A percentile compares a stretch with the other conserved stretches of the same genome.
phyloP scores from a whole-genome alignment of 2,113 vertebrate species.

The Salvator merianae region DNA sequence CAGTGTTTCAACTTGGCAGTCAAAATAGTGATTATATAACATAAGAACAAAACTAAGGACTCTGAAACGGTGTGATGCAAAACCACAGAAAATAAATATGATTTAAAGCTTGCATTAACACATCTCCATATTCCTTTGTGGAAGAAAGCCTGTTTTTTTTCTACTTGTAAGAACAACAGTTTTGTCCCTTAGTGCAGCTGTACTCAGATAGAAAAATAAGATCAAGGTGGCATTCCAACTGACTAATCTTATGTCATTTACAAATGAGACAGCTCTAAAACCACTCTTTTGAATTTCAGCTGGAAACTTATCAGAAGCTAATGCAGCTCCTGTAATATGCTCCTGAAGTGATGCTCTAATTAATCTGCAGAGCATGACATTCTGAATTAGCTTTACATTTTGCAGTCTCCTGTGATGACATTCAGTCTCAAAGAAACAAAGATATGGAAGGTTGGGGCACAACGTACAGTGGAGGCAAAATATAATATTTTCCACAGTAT shows the following conservation, averaged over 20 bases:
- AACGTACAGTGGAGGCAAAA: fast-evolving
- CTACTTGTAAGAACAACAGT: not conserved
- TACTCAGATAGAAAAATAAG: not conserved
- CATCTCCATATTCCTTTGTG: not conserved
- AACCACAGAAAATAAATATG: not conserved
- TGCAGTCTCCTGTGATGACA: not conserved
- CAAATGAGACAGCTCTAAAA: conserved; percentile 14
- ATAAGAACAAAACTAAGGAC: not conserved
- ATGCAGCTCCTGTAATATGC: fast-evolving
- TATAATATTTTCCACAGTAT: not conserved
- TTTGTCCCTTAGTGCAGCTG: not conserved
- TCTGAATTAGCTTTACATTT: not conserved
- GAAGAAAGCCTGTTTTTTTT: not conserved
- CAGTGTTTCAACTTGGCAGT: not conserved
- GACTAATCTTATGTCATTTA: not conserved
- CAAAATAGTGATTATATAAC: not conserved
- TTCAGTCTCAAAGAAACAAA: not conserved
- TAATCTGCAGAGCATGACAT: not conserved
- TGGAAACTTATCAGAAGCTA: not conserved
- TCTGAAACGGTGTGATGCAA: not conserved
- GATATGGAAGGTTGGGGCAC: not conserved
- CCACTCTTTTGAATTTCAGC: conserved; percentile 4
- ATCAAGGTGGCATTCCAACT: not conserved
- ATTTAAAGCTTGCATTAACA: not conserved
- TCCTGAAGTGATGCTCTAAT: not conserved